These are phyloP conservation scores for Leptinotarsa rubiginosa DNA, from an alignment of 2,888 invertebrate genomes.

Conservation along the genomic window DNA sequence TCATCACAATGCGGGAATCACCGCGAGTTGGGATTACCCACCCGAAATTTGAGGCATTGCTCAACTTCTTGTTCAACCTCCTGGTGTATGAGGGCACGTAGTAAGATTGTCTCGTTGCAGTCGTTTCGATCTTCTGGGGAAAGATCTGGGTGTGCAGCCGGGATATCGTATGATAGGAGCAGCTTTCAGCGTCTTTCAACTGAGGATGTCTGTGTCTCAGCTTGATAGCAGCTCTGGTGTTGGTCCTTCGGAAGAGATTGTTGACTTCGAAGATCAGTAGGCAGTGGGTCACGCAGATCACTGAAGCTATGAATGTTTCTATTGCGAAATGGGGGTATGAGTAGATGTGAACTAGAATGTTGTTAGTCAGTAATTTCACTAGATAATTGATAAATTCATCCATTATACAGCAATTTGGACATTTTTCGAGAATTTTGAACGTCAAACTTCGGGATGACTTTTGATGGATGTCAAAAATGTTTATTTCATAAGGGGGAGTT, in stretches of 20 bases:
- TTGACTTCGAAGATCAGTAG: constrained; percentile 56
- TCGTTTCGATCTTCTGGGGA: constrained; percentile 46
- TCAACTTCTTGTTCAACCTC: constrained; percentile 40
- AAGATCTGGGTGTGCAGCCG: constrained; percentile 45
- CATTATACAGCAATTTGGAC: constrained; percentile 55
- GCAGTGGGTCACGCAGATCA: constrained; percentile 55
- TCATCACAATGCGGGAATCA: constrained; percentile 34
- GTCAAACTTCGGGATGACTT: constrained; percentile 25
- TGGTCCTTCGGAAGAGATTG: constrained; percentile 50
- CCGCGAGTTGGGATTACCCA: constrained; percentile 47
- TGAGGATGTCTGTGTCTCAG: constrained; percentile 45
- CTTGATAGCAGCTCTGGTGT: constrained; percentile 47
- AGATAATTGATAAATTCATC: constrained; percentile 52
- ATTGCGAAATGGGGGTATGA: constrained; percentile 59
- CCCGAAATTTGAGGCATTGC: constrained; percentile 43
- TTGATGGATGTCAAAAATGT: constrained; percentile 10
- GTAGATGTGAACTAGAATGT: constrained; percentile 56
- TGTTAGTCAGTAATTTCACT: constrained; percentile 54
- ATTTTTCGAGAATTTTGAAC: constrained; percentile 28
- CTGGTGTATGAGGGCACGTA: constrained; percentile 34
- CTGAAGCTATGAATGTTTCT: constrained; percentile 54
- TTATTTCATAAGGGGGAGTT: not conserved
- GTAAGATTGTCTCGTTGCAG: constrained; percentile 40
- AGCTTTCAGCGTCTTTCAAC: constrained; percentile 43
- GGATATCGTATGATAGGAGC: constrained; percentile 49